Percentiles rank a stretch among this genome's conserved stretches.
phyloP scores from a whole-genome alignment of 2,797 vertebrate genomes.

The Petrocephalus schoutedeni region DNA sequence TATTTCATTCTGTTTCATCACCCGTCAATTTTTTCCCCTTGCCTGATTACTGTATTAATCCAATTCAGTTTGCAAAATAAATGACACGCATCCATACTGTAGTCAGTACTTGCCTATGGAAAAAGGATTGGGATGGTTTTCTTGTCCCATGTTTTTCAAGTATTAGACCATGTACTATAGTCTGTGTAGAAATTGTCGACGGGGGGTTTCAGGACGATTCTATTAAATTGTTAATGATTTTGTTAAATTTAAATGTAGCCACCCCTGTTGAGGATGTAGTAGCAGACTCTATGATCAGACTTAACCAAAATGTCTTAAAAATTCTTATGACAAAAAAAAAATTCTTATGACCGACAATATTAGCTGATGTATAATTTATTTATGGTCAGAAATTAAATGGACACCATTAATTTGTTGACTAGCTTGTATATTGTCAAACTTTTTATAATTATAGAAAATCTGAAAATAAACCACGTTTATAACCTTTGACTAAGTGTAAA shows the following conservation, averaged over 20 bases:
- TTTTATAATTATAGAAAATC: not conserved
- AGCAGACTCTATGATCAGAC: not conserved
- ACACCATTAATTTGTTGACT: not conserved
- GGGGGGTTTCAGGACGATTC: not conserved
- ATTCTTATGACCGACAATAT: not conserved
- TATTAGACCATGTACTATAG: not conserved
- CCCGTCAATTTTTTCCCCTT: not conserved
- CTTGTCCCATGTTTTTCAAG: not conserved
- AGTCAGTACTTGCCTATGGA: not conserved
- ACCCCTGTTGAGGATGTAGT: not conserved
- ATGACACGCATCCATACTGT: constrained; percentile 4
- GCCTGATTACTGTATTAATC: constrained; percentile 6
- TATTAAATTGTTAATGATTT: not conserved
- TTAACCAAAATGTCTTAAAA: not conserved
- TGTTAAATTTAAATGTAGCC: not conserved
- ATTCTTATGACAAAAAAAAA: not conserved
- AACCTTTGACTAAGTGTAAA: not conserved
- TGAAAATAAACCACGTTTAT: not conserved
- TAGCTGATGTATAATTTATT: not conserved
- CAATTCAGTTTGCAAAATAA: constrained; percentile 15
- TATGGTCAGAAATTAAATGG: not conserved
- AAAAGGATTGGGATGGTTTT: not conserved
- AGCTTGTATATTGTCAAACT: not conserved
- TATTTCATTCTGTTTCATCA: constrained; percentile 15
- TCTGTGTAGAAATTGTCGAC: not conserved